Percentiles rank a stretch among this genome's conserved stretches.
These are phyloP conservation scores for Cryptus viduatorius DNA, from an alignment of 2,888 invertebrate species.

Conservation along the genomic window DNA sequence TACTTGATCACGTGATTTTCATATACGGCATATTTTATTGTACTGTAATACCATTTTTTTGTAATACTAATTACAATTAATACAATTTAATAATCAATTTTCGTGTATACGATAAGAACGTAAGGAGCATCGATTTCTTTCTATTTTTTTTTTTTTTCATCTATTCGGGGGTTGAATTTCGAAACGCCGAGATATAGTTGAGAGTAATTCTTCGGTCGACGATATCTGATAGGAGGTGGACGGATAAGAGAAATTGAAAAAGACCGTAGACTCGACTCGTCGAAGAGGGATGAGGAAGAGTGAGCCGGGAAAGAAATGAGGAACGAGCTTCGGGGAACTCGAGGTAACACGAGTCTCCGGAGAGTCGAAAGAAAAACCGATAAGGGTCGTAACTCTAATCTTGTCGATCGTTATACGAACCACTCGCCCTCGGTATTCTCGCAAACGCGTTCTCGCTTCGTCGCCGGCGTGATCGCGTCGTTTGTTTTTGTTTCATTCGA, in stretches of 20 bases:
- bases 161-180: conserved; percentile 2
- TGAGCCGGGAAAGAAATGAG: conserved; percentile 48
- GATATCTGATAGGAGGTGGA: conserved; percentile 65
- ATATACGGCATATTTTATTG: not conserved
- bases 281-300: conserved; percentile 47
- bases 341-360: conserved; percentile 50
- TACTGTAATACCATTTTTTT: not conserved
- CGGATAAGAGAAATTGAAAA: conserved; percentile 66
- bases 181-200: not conserved
- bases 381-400: conserved; percentile 65
- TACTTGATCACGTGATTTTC: not conserved
- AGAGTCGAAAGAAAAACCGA: conserved; percentile 62
- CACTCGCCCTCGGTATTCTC: conserved; percentile 32
- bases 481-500: not conserved
- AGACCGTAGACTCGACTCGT: conserved; percentile 48
- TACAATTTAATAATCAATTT: not conserved
- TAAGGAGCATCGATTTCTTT: not conserved
- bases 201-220: conserved; percentile 54
- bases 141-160: not conserved
- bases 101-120: not conserved
- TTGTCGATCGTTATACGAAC: conserved; percentile 61
- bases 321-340: conserved; percentile 44
- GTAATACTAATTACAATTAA: not conserved
- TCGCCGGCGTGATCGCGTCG: not conserved
- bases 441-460: conserved; percentile 19